Evolutionary conservation across 2,888 invertebrate genomes (phyloP), one percentile per base, ranked within the genome.

Genomic region (Amphipoea oculea): DNA sequence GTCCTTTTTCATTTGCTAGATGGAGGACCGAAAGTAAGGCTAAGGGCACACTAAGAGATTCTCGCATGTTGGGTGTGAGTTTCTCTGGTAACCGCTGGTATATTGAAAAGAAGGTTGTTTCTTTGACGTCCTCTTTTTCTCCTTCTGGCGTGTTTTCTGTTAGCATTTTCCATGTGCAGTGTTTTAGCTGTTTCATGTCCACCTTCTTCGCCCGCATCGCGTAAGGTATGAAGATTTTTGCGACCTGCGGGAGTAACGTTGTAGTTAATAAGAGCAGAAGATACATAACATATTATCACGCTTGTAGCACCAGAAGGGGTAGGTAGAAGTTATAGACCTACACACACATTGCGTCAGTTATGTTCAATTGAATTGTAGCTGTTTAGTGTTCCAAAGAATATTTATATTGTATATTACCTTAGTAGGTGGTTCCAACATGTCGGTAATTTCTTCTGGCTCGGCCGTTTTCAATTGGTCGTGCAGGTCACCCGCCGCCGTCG

Each of bases 141-240:
- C 93, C 94, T 51, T 92, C 91, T 0, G 93, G 89, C 7, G 94
- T 92, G 69, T 92, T 91, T 40, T 94, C 94, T 0, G 96, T 97
- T 14, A 99, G 94, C 84, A 98, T 93, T 65, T 97, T 97, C 98
- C 98, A 98, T 84, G 99, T 98, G 75, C 97, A 97, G n/a, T 97
- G 96, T 92, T 99, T 99, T 68, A 99, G 94, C 91, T 98, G 98
- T 90, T 98, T 98, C 98, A 99, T 99, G 91, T 99, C 98, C 66
- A 99, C 98, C 80, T 98, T 98, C 92, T 99, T 99, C 9, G 99
- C 98, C 77, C 98, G 97, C 94, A 98, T 98, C 9, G 99, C 98
- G 93, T 98, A 99, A 0, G 98, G 97, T 82, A 99, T 98, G 90
- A 98, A 97, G 70, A 98, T 97, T 95, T 98, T 98, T 6, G 97